Base-by-base conservation (phyloP, 2,888 invertebrate genomes). In the Epirrhoe tristata region DNA sequence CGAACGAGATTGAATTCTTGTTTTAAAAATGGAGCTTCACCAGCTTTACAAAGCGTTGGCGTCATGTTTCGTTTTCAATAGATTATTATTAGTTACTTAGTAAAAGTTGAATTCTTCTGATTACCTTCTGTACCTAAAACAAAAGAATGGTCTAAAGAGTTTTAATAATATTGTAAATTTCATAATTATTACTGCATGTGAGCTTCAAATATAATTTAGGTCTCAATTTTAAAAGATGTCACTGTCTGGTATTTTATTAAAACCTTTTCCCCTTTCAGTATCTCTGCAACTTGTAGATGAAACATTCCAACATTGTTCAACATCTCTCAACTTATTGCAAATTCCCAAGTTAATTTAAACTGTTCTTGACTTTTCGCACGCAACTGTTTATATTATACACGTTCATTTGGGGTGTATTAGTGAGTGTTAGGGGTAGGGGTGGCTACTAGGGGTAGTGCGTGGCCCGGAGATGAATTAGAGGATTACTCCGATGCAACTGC, bases 401-500 rank as follows among this genome's bases (percentile, higher is more conserved):
- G 76, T 80, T 79, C 84, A 85, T 85, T 85, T 84, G 84, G 87
- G 90, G 84, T 83, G 88, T 85, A 85, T 84, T 86, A 85, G 84
- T 78, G 83, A 77, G 81, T 81, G 84, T 85, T 84, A 84, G 85
- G 88, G 89, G 78, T 71, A 59, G 66, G 69, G 71, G 58, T 32
- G 58, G 51, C 62, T 62, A 50, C 55, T 46, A 67, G 72, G 64
- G 63, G 74, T 79, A 77, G 81, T 81, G 81, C 78, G 78, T 81
- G 83, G 78, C 77, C 74, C 79, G 79, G 79, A 88, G 92, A 93
- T 93, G 93, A 91, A 92, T 91, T 91, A 91, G 92, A 90, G 91
- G 92, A 93, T 93, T 92, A 93, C 88, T 63, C 52, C 87, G 86
- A 87, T 91, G 91, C 91, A 90, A 91, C 90, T 93, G 93, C 93